phyloP scores from a whole-genome alignment of 2,113 vertebrate genomes.

The Salvelinus fontinalis region DNA sequence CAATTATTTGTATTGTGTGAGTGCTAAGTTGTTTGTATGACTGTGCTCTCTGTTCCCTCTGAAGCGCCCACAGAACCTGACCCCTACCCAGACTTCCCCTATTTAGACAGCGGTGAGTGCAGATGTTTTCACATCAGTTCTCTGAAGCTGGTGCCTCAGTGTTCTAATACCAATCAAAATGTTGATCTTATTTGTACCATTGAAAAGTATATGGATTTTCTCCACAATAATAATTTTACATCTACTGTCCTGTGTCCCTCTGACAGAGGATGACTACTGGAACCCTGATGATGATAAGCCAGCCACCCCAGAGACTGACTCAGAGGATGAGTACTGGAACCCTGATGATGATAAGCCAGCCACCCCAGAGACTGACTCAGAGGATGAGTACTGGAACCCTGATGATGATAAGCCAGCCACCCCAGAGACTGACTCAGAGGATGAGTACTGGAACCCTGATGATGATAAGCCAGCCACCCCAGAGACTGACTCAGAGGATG shows the following conservation, averaged over 20 bases:
- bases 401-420: constrained; percentile 23
- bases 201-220: not conserved
- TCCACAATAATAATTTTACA: not conserved
- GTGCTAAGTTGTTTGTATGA: not conserved
- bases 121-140: not conserved
- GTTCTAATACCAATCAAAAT: not conserved
- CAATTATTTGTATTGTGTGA: not conserved
- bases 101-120: constrained; percentile 48
- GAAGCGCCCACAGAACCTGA: constrained; percentile 56
- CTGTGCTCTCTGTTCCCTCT: constrained; percentile 31
- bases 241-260: constrained; percentile 20
- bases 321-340: no score
- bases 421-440: not conserved
- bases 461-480: constrained; percentile 20
- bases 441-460: constrained; percentile 33
- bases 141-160: no score
- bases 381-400: constrained; percentile 28
- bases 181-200: not conserved
- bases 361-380: no score
- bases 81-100: constrained; percentile 56
- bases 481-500: constrained; percentile 16
- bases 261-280: constrained; percentile 37
- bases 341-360: no score
- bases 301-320: no score
- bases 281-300: no score